These are phyloP conservation scores for Sclerurus mexicanus DNA, from an alignment of 2,113 vertebrate genomes.

Conservation along the genomic window DNA sequence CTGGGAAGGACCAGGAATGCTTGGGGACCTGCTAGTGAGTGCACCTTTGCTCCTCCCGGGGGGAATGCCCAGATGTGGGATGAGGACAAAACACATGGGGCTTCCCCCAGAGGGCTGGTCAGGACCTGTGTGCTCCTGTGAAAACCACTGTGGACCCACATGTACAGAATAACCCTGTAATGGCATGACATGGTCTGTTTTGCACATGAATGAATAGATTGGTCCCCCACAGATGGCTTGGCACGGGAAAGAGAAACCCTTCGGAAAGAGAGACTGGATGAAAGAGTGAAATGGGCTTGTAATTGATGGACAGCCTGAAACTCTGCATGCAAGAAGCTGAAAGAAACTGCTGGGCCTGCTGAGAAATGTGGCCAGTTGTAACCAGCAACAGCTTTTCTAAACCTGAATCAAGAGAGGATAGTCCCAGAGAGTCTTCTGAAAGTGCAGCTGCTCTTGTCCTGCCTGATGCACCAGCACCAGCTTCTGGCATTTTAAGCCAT, in stretches of 20 bases:
- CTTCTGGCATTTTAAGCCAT: not conserved
- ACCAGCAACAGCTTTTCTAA: not conserved
- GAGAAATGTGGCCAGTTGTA: not conserved
- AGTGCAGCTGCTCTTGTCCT: not conserved
- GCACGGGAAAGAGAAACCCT: not conserved
- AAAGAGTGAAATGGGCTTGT: not conserved
- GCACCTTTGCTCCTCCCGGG: not conserved
- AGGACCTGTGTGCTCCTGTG: not conserved
- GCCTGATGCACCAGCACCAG: not conserved
- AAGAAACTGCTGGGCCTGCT: not conserved
- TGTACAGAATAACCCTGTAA: rapidly evolving
- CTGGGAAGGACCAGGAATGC: not conserved
- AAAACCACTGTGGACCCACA: not conserved
- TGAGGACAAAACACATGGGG: not conserved
- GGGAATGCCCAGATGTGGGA: not conserved
- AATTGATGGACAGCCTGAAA: not conserved
- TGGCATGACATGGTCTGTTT: rapidly evolving
- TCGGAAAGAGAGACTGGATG: not conserved
- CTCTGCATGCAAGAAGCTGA: not conserved
- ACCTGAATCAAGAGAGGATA: not conserved
- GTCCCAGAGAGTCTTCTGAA: not conserved
- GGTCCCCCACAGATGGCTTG: not conserved
- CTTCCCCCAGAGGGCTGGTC: not conserved
- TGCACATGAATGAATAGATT: not conserved
- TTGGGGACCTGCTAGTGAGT: not conserved